These are phyloP conservation scores for Ramphastos sulfuratus DNA, from an alignment of 2,113 vertebrate genomes.

Conservation along the genomic window DNA sequence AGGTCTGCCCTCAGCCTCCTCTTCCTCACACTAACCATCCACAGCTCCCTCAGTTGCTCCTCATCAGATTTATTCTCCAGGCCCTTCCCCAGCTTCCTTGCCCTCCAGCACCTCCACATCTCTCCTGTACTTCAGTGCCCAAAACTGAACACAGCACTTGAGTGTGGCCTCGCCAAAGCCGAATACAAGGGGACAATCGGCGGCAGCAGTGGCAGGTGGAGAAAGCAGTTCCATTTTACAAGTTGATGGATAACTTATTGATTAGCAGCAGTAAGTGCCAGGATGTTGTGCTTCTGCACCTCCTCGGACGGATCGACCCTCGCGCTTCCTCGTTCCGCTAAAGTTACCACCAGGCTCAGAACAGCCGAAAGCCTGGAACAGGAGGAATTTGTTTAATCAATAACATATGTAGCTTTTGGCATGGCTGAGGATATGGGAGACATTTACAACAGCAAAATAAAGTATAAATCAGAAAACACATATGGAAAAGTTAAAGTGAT, in stretches of 20 bases:
- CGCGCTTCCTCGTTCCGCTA: neutral
- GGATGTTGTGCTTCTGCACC: neutral
- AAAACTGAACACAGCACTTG: no score
- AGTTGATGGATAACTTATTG: neutral
- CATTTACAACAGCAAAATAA: slow-evolving; percentile 37
- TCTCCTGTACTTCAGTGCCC: no score
- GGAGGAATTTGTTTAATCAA: slow-evolving; percentile 58
- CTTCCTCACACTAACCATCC: no score
- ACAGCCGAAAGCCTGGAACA: slow-evolving; percentile 8
- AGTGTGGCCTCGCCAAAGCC: no score
- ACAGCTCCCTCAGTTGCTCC: no score
- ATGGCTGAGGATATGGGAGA: neutral
- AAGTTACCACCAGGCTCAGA: slow-evolving; percentile 15
- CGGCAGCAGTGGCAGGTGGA: fast-evolving
- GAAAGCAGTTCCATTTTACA: neutral
- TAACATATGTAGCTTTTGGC: slow-evolving; percentile 55
- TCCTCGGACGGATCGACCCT: neutral
- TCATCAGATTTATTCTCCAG: no score
- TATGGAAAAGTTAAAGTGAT: slow-evolving; percentile 46
- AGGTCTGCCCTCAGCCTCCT: no score
- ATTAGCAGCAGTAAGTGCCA: neutral
- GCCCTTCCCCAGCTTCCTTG: no score
- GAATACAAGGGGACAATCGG: no score
- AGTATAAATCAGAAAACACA: slow-evolving; percentile 57
- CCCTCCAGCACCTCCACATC: no score